Percentiles rank a stretch among this genome's conserved stretches.
Evolutionary conservation across 2,113 vertebrate genomes (phyloP).

Genomic region (Spea multiplicata): DNA sequence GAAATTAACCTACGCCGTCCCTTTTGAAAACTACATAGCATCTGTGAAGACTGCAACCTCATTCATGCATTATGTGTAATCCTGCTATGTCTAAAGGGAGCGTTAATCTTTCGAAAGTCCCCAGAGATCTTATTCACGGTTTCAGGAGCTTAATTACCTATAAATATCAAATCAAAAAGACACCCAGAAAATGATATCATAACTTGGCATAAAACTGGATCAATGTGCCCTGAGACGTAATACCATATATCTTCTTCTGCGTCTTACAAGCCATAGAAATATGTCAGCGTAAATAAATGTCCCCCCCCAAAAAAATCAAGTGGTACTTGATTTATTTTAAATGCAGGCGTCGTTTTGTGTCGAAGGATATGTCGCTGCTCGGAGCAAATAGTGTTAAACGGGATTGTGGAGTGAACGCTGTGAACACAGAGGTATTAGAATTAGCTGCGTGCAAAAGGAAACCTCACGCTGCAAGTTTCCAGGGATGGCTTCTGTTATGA

Average conservation of each 20-base stretch:
- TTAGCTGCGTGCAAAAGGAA: conserved; percentile 9
- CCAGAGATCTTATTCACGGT: conserved; percentile 14
- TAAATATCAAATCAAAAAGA: conserved; percentile 5
- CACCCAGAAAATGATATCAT: conserved; percentile 1
- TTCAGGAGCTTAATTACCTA: conserved; percentile 31
- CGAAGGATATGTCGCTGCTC: not conserved
- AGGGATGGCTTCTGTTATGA: conserved; percentile 62
- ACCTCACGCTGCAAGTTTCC: conserved; percentile 58
- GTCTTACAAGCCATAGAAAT: too few species aligned
- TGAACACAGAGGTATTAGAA: conserved; percentile 42
- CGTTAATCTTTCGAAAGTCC: conserved; percentile 33
- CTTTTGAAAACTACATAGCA: not conserved
- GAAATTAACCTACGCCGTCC: not conserved
- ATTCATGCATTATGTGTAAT: not conserved
- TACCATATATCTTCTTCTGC: not conserved
- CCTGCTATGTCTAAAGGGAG: not conserved
- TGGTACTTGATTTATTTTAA: not conserved
- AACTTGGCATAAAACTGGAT: not conserved
- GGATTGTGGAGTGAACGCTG: not conserved
- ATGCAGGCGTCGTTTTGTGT: not conserved
- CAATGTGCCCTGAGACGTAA: not conserved
- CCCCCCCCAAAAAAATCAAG: not conserved
- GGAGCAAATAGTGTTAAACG: conserved; percentile 15
- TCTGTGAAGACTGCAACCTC: not conserved
- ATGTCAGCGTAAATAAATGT: too few species aligned